Evolutionary conservation across 1,140 invertebrate species (phyloP).

Genomic region (Conus ventricosus): DNA sequence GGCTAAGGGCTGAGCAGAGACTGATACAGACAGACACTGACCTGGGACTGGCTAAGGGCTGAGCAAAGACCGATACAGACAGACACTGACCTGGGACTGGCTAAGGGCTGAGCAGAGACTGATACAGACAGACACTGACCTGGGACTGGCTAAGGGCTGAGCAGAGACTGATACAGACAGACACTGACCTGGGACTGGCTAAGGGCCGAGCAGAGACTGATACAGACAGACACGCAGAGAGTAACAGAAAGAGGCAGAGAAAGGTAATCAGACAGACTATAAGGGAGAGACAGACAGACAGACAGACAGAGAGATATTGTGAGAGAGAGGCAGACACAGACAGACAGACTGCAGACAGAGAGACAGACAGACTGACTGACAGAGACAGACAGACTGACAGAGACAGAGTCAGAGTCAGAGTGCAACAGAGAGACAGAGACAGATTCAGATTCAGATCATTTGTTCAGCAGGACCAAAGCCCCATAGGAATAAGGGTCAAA

Average conservation of each 20-base stretch:
- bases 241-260: background rate
- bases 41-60: too few relatives aligned
- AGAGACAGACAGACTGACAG: background rate
- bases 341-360: too few relatives aligned
- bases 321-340: too few relatives aligned
- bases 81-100: background rate
- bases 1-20: too few relatives aligned
- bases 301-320: background rate
- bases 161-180: too few relatives aligned
- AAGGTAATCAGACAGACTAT: too few relatives aligned
- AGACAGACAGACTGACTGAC: background rate
- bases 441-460: too few relatives aligned
- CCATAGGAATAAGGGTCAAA: background rate
- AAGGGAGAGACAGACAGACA: too few relatives aligned
- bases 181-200: too few relatives aligned
- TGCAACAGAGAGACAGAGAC: background rate
- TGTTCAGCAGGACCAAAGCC: background rate
- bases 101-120: background rate
- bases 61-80: too few relatives aligned
- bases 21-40: background rate
- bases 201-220: too few relatives aligned
- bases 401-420: background rate
- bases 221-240: background rate
- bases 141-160: too few relatives aligned
- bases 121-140: background rate